A percentile compares a stretch with the other conserved stretches of the same genome.
These are phyloP conservation scores for Enhydra lutris DNA, from an alignment of 2,113 vertebrate genomes.

Conservation along the genomic window DNA sequence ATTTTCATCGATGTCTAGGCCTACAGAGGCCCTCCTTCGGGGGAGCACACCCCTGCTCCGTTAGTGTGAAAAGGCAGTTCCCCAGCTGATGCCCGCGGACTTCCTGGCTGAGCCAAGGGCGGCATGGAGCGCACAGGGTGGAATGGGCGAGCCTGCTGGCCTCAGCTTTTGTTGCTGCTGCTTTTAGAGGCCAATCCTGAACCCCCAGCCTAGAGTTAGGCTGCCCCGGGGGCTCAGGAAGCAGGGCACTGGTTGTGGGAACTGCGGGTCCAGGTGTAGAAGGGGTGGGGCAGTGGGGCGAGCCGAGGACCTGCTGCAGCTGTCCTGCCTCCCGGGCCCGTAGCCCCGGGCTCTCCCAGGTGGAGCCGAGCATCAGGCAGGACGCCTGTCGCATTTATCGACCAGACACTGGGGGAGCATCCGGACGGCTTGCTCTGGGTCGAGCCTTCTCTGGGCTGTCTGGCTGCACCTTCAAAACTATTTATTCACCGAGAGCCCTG, in stretches of 20 bases:
- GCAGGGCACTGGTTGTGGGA: not conserved
- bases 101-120: not conserved
- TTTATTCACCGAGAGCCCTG: conserved; percentile 78
- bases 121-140: accelerated
- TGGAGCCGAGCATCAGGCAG: not conserved
- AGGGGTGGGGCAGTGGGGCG: not conserved
- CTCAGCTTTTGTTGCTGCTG: conserved; percentile 22
- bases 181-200: not conserved
- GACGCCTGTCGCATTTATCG: not conserved
- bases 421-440: not conserved
- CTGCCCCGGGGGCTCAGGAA: not conserved
- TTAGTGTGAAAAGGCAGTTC: not conserved
- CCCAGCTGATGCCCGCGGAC: not conserved
- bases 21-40: not conserved
- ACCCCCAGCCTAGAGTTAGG: not conserved
- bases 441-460: not conserved
- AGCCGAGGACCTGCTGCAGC: not conserved
- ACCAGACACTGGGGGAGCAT: not conserved
- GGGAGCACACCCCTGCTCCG: not conserved
- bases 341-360: not conserved
- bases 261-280: not conserved
- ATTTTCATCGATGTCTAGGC: not conserved
- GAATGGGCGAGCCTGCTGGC: not conserved
- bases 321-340: not conserved
- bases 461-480: conserved; percentile 70